Percentiles rank a stretch among this genome's conserved stretches.
phyloP scores from a whole-genome alignment of 2,797 vertebrate species.

The Todus mexicanus region DNA sequence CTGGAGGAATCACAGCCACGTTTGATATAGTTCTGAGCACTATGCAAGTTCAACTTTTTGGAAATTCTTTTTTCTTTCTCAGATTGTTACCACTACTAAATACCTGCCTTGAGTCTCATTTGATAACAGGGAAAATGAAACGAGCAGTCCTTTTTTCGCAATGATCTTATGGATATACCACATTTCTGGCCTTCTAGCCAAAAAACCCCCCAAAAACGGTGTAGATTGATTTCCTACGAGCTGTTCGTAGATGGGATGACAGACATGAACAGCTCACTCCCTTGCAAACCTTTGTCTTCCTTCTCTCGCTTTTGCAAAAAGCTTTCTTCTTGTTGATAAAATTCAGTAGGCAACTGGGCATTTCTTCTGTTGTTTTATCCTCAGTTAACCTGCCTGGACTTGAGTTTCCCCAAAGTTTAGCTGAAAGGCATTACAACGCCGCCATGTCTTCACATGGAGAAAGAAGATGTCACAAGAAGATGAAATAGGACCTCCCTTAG shows the following conservation, averaged over 20 bases:
- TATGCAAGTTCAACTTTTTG: neutral
- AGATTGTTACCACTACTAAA: neutral
- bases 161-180: neutral
- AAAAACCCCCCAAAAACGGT: too few relatives aligned
- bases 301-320: neutral
- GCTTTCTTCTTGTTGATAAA: neutral
- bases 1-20: neutral
- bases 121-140: neutral
- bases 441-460: fast-evolving
- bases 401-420: neutral
- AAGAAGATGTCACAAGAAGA: neutral
- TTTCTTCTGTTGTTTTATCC: neutral
- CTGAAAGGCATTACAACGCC: neutral
- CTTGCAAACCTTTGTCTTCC: neutral
- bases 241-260: neutral
- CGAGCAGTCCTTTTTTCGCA: neutral
- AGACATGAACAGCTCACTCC: neutral
- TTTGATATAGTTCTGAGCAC: neutral
- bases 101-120: neutral
- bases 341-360: neutral
- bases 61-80: neutral
- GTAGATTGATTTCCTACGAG: neutral
- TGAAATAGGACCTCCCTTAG: neutral
- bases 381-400: neutral
- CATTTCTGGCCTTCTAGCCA: neutral